Evolutionary conservation across 2,888 invertebrate species (phyloP), one percentile per base, ranked within the genome.

Genomic region (Dicyrtoma fusca): DNA sequence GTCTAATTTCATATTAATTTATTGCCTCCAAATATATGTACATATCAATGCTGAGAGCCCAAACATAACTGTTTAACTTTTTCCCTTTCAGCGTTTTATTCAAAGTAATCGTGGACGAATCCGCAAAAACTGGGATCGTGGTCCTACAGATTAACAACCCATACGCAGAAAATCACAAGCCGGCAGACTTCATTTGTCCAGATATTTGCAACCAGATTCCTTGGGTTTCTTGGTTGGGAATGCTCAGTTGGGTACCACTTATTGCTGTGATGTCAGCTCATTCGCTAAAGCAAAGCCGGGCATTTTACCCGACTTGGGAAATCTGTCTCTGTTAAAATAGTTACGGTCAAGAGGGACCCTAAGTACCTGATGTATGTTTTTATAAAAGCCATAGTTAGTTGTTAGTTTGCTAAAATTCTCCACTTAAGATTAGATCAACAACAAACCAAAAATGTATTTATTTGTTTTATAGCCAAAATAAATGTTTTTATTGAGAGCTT

Each of bases 131-230:
- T 3, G 89, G 88, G 0, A 85, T 88, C 0, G 89, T 87, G 1
- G 87, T 89, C 79, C 81, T 90, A 6, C 86, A 88, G 55, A 85
- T 88, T 71, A 90, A 90, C 83, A 89, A 90, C 81, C 89, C 89
- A 0, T 85, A 87, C 82, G 75, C 82, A 1, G 72, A 72, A 13
- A 59, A 47, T 2, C 65, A 80, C 2, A 71, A 76, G 11, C 63
- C 74, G 1, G 79, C 81, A 1, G 81, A 81, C 34, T 85, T 87
- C 71, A 83, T 88, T 76, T 89, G 89, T 81, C 78, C 82, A 19
- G 85, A 87, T 61, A 86, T 89, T 79, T 84, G 83, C 79, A 10
- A 66, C 45, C 55, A 75, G 74, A 80, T 84, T 47, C 57, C 79
- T 0, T 89, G 90, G 89, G 82, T 89, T n/a, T 82, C 81, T 1